These are phyloP conservation scores for Rhingia rostrata DNA, from an alignment of 2,888 invertebrate genomes.

Conservation along the genomic window DNA sequence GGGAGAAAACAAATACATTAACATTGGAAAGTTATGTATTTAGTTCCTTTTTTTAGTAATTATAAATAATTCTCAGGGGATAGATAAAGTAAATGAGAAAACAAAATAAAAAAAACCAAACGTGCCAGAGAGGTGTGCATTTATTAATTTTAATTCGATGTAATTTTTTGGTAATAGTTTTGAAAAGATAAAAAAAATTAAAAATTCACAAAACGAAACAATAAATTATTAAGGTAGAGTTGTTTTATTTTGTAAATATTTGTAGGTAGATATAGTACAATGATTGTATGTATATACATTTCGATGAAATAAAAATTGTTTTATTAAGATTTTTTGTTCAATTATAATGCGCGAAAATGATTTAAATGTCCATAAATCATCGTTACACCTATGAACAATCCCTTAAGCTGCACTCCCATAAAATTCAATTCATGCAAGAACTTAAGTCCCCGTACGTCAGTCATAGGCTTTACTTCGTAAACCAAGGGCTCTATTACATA, in stretches of 20 bases:
- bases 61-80: conserved; percentile 74
- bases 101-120: conserved; percentile 50
- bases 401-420: too few species aligned
- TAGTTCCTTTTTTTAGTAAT: background rate
- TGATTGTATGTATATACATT: conserved; percentile 16
- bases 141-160: conserved; percentile 77
- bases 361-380: too few species aligned
- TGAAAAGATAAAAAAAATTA: conserved; percentile 1
- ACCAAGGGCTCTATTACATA: too few species aligned
- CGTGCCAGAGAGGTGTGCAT: conserved; percentile 82
- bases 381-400: too few species aligned
- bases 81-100: conserved; percentile 45
- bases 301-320: conserved; percentile 19
- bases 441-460: too few species aligned
- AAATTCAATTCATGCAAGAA: too few species aligned
- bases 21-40: conserved; percentile 29
- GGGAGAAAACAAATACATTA: background rate
- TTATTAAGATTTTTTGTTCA: background rate
- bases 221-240: conserved; percentile 23
- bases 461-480: too few species aligned
- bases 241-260: conserved; percentile 31
- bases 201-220: background rate
- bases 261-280: background rate
- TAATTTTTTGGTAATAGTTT: conserved; percentile 35
- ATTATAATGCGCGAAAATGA: too few species aligned